Conservation (phyloP, 2,888 invertebrate species). For the Isoperla grammatica region DNA sequence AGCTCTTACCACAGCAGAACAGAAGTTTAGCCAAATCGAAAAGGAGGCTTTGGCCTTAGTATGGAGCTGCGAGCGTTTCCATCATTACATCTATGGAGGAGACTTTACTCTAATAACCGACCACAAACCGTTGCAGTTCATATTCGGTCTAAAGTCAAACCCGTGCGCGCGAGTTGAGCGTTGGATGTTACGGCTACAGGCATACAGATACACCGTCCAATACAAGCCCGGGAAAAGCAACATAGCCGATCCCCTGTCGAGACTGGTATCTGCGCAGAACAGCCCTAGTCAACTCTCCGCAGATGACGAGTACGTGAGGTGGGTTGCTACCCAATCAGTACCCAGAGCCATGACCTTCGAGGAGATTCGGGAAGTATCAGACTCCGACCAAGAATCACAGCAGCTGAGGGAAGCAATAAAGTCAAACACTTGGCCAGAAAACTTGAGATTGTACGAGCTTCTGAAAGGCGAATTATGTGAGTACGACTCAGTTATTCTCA, state of each 20-base stretch:
- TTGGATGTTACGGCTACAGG: slow-evolving; percentile 38
- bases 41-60: neutral
- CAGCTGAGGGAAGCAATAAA: neutral
- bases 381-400: no score
- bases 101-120: slow-evolving; percentile 1
- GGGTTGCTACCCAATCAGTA: slow-evolving; percentile 1
- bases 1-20: neutral
- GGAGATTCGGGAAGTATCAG: neutral
- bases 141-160: no score
- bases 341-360: neutral
- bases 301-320: neutral
- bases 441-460: slow-evolving; percentile 21
- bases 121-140: slow-evolving; percentile 5
- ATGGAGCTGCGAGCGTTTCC: neutral
- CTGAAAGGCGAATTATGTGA: slow-evolving; percentile 37
- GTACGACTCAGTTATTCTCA: slow-evolving; percentile 30
- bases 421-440: slow-evolving; percentile 18
- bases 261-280: slow-evolving; percentile 23
- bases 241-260: slow-evolving; percentile 36
- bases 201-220: slow-evolving; percentile 34
- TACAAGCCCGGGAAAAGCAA: slow-evolving; percentile 36
- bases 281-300: neutral
- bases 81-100: neutral
- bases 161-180: no score
- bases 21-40: neutral